phyloP scores from a whole-genome alignment of 2,888 invertebrate species.

The Noctua comes region DNA sequence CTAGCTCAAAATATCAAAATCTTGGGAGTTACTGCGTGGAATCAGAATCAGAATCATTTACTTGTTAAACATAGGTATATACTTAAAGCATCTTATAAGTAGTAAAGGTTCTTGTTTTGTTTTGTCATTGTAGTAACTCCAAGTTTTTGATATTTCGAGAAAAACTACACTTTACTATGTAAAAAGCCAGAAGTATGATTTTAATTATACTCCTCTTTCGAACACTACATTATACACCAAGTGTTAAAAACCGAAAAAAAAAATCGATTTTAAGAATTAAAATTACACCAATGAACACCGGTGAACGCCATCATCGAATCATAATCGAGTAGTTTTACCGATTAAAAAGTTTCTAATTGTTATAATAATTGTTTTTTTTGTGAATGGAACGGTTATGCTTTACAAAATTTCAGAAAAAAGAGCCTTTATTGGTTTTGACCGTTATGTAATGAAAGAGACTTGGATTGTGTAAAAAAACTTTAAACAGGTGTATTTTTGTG shows the following conservation, averaged over 20 bases:
- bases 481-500: constrained; percentile 40
- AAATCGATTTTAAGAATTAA: neutral
- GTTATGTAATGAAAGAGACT: constrained; percentile 38
- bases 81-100: too few relatives aligned
- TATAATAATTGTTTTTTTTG: constrained; percentile 45
- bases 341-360: constrained; percentile 58
- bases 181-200: neutral
- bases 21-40: too few relatives aligned
- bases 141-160: neutral
- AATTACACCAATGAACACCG: neutral
- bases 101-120: too few relatives aligned
- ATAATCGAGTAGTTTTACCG: constrained; percentile 41
- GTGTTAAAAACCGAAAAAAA: neutral
- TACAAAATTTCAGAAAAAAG: constrained; percentile 22
- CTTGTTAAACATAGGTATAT: too few relatives aligned
- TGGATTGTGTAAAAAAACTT: neutral
- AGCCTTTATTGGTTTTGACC: constrained; percentile 36
- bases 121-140: neutral
- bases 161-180: neutral
- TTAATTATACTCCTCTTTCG: neutral
- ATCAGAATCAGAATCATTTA: too few relatives aligned
- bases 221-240: neutral
- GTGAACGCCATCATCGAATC: constrained; percentile 15
- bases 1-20: too few relatives aligned
- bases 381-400: constrained; percentile 46